A percentile compares a stretch with the other conserved stretches of the same genome.
Conservation (phyloP, 2,888 invertebrate genomes). For the Spodoptera exigua region DNA sequence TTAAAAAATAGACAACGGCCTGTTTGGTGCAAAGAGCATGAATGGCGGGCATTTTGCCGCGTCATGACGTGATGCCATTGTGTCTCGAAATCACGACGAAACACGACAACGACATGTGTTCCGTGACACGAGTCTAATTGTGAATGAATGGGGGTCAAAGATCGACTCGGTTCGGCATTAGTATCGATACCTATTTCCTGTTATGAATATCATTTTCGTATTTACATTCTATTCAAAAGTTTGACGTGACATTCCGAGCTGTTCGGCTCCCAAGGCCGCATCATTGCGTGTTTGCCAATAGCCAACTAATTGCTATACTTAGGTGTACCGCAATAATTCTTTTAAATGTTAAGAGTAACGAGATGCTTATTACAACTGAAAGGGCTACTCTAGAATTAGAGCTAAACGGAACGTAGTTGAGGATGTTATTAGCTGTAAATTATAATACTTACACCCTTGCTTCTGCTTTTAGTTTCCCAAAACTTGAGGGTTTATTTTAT, state of each 20-base stretch:
- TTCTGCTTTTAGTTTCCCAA: constrained; percentile 8
- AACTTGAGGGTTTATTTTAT: constrained; percentile 50
- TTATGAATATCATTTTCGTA: constrained; percentile 72
- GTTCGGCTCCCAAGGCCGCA: constrained; percentile 45
- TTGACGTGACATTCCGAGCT: constrained; percentile 53
- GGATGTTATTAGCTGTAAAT: constrained; percentile 51
- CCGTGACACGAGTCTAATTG: constrained; percentile 82
- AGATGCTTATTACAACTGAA: constrained; percentile 42
- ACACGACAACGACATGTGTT: constrained; percentile 74
- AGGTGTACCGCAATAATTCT: constrained; percentile 22
- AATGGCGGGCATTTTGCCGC: constrained; percentile 81
- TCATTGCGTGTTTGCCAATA: constrained; percentile 25
- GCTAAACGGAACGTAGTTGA: constrained; percentile 24
- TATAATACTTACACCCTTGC: constrained; percentile 30
- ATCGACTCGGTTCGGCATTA: constrained; percentile 74
- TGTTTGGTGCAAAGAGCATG: constrained; percentile 71
- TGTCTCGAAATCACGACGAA: constrained; percentile 82
- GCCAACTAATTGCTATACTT: constrained; percentile 39
- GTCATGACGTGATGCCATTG: constrained; percentile 87
- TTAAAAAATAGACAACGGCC: constrained; percentile 52
- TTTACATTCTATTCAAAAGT: constrained; percentile 33
- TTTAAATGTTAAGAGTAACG: constrained; percentile 37
- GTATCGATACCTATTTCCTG: constrained; percentile 78
- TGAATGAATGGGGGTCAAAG: constrained; percentile 87
- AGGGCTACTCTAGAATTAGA: constrained; percentile 39